Evolutionary conservation across 2,113 vertebrate genomes (phyloP).

Genomic region (Tympanuchus pallidicinctus): DNA sequence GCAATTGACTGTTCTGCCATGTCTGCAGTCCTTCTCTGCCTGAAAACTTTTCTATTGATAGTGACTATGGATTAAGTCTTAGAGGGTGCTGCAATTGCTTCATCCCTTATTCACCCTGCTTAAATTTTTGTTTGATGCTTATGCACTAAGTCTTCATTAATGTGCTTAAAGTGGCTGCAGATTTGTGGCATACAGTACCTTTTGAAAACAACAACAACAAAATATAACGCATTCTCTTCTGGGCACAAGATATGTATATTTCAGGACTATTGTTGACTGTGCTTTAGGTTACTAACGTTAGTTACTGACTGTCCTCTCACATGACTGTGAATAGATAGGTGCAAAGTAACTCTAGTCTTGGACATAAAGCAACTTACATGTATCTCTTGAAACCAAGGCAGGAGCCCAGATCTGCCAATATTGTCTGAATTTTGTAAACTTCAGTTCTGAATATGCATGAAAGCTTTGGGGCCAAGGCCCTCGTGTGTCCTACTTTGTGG

Average conservation of each 20-base stretch:
- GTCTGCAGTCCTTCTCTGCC: background rate
- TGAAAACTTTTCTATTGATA: background rate
- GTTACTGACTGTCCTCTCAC: background rate
- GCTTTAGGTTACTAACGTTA: background rate
- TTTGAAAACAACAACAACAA: background rate
- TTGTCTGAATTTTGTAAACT: background rate
- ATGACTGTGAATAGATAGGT: background rate
- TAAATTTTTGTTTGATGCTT: background rate
- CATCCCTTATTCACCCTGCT: background rate
- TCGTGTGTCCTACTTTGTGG: background rate
- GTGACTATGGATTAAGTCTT: background rate
- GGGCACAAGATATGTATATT: background rate
- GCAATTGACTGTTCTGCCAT: background rate
- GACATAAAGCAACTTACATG: background rate
- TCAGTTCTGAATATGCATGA: background rate
- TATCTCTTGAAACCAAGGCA: background rate
- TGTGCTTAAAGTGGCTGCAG: background rate
- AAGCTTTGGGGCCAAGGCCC: background rate
- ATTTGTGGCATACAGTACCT: background rate
- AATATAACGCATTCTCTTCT: background rate
- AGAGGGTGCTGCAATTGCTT: background rate
- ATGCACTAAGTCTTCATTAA: background rate
- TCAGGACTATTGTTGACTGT: background rate
- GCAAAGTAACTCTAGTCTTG: background rate
- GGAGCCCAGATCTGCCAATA: background rate